Evolutionary conservation across 2,113 vertebrate species (phyloP).

Genomic region (Lycaon pictus): DNA sequence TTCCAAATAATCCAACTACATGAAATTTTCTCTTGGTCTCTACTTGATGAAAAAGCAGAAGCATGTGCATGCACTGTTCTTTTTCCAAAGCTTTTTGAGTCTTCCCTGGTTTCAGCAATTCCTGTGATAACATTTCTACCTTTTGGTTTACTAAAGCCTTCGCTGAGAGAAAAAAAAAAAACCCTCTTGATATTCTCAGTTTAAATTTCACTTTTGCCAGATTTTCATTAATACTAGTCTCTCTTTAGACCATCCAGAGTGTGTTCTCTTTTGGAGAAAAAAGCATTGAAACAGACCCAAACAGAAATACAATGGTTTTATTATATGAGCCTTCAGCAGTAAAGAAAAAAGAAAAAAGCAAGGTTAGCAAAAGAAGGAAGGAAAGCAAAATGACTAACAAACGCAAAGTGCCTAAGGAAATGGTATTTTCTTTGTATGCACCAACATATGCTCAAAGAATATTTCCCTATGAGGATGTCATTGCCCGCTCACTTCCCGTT

Average conservation of each 20-base stretch:
- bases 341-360: slow-evolving; percentile 68
- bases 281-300: slow-evolving; percentile 59
- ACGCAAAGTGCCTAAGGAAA: slow-evolving; percentile 63
- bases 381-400: slow-evolving; percentile 23
- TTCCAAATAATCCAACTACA: slow-evolving; percentile 36
- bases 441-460: slow-evolving; percentile 69
- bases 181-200: background rate
- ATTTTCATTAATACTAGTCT: slow-evolving; percentile 10
- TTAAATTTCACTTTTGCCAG: slow-evolving; percentile 58
- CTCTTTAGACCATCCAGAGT: slow-evolving; percentile 52
- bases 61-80: fast-evolving
- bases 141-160: background rate
- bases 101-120: slow-evolving; percentile 43
- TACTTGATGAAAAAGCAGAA: background rate
- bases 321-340: slow-evolving; percentile 64
- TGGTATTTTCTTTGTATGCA: slow-evolving; percentile 63
- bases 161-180: background rate
- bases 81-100: slow-evolving; percentile 53
- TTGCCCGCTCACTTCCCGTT: slow-evolving; percentile 56
- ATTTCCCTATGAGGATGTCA: slow-evolving; percentile 68
- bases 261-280: slow-evolving; percentile 25
- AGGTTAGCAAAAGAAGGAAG: slow-evolving; percentile 68
- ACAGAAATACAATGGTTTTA: slow-evolving; percentile 72
- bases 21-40: background rate
- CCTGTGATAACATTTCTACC: background rate